Conservation (phyloP, 2,113 vertebrate genomes). For the Seriola aureovittata region DNA sequence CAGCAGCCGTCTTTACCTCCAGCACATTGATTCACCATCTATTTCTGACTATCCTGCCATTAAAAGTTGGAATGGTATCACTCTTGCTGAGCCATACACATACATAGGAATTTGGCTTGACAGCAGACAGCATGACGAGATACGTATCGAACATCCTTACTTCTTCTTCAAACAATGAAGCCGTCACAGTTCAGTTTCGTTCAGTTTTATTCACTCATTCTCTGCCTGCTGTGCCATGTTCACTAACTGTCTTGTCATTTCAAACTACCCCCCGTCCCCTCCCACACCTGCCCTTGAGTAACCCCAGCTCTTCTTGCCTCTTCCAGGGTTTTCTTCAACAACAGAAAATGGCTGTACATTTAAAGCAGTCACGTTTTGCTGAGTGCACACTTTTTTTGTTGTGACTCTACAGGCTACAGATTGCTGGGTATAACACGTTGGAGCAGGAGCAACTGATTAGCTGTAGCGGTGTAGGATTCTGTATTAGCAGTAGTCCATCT, state of each 20-base stretch:
- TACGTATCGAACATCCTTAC: too few species aligned
- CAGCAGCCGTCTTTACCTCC: background rate
- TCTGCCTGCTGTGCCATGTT: background rate
- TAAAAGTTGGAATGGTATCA: background rate
- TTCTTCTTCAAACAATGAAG: too few species aligned
- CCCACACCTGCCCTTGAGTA: background rate
- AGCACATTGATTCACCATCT: background rate
- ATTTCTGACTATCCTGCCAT: background rate
- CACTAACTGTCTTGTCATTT: background rate
- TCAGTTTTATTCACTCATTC: background rate
- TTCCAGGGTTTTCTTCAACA: background rate
- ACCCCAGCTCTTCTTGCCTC: background rate
- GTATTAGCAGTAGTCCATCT: background rate
- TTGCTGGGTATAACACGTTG: background rate
- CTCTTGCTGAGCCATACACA: too few species aligned
- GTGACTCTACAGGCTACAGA: too few species aligned
- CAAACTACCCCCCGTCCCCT: too few species aligned
- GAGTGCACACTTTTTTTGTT: background rate
- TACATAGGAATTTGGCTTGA: background rate
- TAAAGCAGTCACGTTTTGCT: background rate
- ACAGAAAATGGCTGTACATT: background rate
- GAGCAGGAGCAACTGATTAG: constrained; percentile 3
- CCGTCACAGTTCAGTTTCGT: background rate
- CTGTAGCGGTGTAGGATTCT: constrained; percentile 11
- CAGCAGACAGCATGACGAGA: too few species aligned